These are phyloP conservation scores for Hoplodrina blanda DNA, from an alignment of 2,888 invertebrate species.

Conservation along the genomic window DNA sequence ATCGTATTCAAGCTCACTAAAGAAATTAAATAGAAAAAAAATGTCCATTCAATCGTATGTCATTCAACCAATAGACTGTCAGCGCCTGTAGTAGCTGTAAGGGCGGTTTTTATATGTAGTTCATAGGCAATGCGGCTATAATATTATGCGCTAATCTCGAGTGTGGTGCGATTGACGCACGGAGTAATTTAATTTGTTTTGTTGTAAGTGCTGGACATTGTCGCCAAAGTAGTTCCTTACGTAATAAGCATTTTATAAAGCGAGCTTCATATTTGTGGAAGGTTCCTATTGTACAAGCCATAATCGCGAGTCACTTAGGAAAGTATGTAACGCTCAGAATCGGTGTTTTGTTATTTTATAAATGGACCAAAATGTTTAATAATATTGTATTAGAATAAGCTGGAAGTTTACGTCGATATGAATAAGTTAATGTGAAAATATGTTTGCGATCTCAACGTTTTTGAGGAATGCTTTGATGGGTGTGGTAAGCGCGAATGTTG, in stretches of 20 bases:
- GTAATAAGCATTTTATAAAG: slow-evolving; percentile 22
- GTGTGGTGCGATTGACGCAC: slow-evolving; percentile 9
- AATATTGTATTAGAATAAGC: slow-evolving; percentile 42
- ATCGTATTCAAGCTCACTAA: slow-evolving; percentile 2
- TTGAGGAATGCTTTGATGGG: slow-evolving; percentile 2
- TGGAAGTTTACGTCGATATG: slow-evolving; percentile 4
- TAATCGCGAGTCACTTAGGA: slow-evolving; percentile 59
- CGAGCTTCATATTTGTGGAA: slow-evolving; percentile 25
- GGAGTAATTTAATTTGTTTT: neutral
- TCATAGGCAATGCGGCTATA: no score
- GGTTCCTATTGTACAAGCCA: slow-evolving; percentile 65
- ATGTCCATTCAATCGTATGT: neutral
- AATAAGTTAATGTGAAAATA: slow-evolving; percentile 6
- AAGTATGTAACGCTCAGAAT: slow-evolving; percentile 29
- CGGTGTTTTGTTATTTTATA: slow-evolving; percentile 51
- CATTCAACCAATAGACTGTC: neutral
- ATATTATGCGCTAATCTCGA: no score
- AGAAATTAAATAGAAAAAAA: neutral
- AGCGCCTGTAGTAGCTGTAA: no score
- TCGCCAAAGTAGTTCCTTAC: slow-evolving; percentile 25
- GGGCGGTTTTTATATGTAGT: no score
- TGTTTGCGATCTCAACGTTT: slow-evolving; percentile 44
- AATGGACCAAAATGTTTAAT: slow-evolving; percentile 60
- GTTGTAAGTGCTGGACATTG: slow-evolving; percentile 1
- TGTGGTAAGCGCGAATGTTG: neutral